Base-by-base conservation (phyloP, 2,888 invertebrate genomes). In the Allolobophora icterica region DNA sequence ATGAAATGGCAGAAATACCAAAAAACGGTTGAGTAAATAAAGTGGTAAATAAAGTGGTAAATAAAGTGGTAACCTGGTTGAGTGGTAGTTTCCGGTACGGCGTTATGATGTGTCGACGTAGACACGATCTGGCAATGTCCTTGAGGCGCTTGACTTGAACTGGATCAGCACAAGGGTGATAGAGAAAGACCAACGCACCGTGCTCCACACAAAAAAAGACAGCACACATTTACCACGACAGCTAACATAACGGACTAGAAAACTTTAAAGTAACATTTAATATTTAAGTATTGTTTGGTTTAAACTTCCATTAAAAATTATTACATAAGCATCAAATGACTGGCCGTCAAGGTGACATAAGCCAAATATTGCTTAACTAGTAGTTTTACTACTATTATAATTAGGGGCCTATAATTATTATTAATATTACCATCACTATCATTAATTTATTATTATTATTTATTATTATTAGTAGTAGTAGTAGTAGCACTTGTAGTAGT, bases 171-270 rank as follows among this genome's bases (percentile, higher is more conserved):
- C 98, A 98, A 0, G 98, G 98, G 96, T 98, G 97, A 94, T 97
- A 98, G n/a, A 98, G 95, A 96, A 97, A 97, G 1, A 97, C 97
- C 84, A 98, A 96, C 17, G 97, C 97, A 21, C 98, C 98, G 94
- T 97, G 97, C 96, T 97, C 17, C 19, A 52, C 5, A 52, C 52
- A 24, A 87, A 33, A 45, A 91, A 84, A 34, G n/a, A 19, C 13
- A 45, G 45, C 4, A 45, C 45, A 45, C 13, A 1, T 17, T 45
- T 45, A 17, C 45, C 45, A 45, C 13, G 19, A 84, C 35, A 38
- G 34, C 33, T 2, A n/a, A 90, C 24, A 40, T 38, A n/a, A n/a
- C n/a, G n/a, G n/a, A n/a, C n/a, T n/a, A n/a, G n/a, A n/a, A n/a
- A n/a, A n/a, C n/a, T n/a, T n/a, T n/a, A n/a, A n/a, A n/a, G n/a